Base-by-base conservation (phyloP, 2,113 vertebrate species). In the Ammodytes dubius region DNA sequence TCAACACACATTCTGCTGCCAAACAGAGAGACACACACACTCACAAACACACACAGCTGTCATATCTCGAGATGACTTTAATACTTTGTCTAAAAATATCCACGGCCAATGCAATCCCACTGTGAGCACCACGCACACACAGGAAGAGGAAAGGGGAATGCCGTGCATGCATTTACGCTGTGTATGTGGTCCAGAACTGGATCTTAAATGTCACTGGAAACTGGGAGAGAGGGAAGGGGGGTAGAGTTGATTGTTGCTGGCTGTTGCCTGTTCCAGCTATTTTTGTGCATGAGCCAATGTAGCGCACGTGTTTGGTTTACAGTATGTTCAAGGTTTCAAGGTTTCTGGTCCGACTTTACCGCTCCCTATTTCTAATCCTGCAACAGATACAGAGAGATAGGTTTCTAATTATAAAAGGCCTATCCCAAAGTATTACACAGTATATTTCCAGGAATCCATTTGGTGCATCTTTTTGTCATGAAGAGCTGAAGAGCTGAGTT, bases 31-130 rank as follows among this genome's bases (percentile, higher is more conserved):
- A 70, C 49, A 57, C 7, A 17, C 61, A 60, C 52, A n/a, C 50
- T 43, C 65, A 57, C 49, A 83, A 45, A 66, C 53, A 70, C 52
- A 70, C 64, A 84, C 87, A 92, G 85, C 89, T 87, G 87, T 82
- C 63, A 60, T 27, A 83, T 89, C 75, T 79, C 74, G 6, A 64
- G 27, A 76, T 59, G 58, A 84, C 82, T 80, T 47, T 68, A 81
- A 88, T 71, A 54, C 73, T 85, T 52, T 27, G 65, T 35, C 86
- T 89, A 89, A 86, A 92, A 92, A 89, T 92, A 93, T 56, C 11
- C 3, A 4, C 69, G 78, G 66, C 86, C 84, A 27, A 27, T 69
- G 74, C 37, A 27, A 70, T 71, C 71, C 58, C 65, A 15, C 60
- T 46, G 53, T 74, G 47, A 45, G 40, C 42, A 19, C 8, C 7